Base-by-base conservation (phyloP, 2,888 invertebrate species). In the Noctua comes region DNA sequence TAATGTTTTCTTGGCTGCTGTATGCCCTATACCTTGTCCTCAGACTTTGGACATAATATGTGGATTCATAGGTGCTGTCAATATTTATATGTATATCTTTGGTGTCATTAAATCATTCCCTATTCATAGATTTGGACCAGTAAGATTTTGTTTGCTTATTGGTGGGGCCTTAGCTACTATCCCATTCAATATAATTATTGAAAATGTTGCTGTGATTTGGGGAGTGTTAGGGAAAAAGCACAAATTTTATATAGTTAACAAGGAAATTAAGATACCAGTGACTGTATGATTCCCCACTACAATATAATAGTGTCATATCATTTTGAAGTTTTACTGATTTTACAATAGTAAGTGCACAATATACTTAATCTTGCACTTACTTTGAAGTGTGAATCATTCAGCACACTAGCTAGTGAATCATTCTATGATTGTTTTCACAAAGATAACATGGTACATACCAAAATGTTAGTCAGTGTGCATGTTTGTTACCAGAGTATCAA, bases 81-180 rank as follows among this genome's bases (percentile, higher is more conserved):
- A 98, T 94, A 98, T 99, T 92, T 99, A 99, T 95, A 99, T 99
- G 99, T 99, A 99, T 94, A 98, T 99, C 84, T 99, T 99, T 95
- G 99, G 99, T 84, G 99, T 99, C n/a, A 97, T 99, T 74, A 99
- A 99, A 94, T 99, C 99, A 76, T 99, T 99, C 93, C 98, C 99
- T 40, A 96, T 99, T 57, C 98, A 98, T 94, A 98, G 99, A 91
- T 98, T 98, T 93, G 99, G 99, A 21, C 95, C 98, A 82, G 92
- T 98, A 64, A 98, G 98, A 93, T 99, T 99, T 93, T 92, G 98
- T 79, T 95, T 99, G 77, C 99, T 98, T 93, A 97, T 99, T 82
- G 97, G 98, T 82, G 99, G 99, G 66, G 99, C 99, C 8, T 96
- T 99, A 71, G 98, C 98, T 80, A 99, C 99, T 77, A 99, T 99